These are phyloP conservation scores for Gortyna flavago DNA, from an alignment of 2,888 invertebrate species.

Conservation along the genomic window DNA sequence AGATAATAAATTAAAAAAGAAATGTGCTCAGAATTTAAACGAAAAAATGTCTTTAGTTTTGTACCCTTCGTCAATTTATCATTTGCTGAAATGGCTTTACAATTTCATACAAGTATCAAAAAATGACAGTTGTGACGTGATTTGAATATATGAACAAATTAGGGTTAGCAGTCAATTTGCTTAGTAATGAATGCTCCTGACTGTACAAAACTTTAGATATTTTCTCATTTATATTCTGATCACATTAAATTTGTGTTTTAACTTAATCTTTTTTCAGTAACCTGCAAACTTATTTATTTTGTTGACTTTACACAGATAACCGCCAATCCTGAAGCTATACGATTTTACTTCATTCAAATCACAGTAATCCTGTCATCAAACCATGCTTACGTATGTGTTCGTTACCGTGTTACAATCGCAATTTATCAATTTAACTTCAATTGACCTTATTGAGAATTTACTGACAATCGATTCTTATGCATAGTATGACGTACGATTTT, in stretches of 20 bases:
- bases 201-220: no score
- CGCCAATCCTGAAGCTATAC: neutral
- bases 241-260: no score
- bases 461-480: conserved; percentile 37
- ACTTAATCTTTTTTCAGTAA: no score
- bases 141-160: neutral
- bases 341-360: neutral
- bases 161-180: neutral
- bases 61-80: neutral
- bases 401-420: conserved; percentile 2
- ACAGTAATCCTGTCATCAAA: conserved; percentile 5
- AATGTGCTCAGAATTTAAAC: conserved; percentile 11
- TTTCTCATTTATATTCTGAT: no score
- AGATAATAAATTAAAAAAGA: neutral
- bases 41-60: neutral
- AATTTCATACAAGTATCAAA: neutral
- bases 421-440: conserved; percentile 49
- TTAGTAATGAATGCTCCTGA: no score
- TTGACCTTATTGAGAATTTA: conserved; percentile 38
- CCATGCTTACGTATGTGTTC: neutral
- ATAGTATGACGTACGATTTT: conserved; percentile 3
- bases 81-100: neutral
- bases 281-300: neutral
- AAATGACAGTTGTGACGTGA: no score
- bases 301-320: neutral